A percentile compares a stretch with the other conserved stretches of the same genome.
These are phyloP conservation scores for Clistopyga incitator DNA, from an alignment of 2,888 invertebrate species.

Conservation along the genomic window DNA sequence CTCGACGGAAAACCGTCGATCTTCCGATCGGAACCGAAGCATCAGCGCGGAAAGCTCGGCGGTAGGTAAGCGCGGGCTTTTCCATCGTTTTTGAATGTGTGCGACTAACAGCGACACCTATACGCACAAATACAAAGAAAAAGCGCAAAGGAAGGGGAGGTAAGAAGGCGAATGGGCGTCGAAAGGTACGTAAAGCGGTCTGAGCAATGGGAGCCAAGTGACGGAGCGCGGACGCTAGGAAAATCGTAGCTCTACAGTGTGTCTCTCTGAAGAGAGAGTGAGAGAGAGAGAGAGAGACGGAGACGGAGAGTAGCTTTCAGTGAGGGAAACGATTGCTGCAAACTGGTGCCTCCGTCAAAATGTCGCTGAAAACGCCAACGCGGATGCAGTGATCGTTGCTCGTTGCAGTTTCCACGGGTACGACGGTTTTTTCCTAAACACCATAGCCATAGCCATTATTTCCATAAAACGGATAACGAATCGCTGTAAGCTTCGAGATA, in stretches of 20 bases:
- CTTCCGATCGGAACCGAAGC: not conserved
- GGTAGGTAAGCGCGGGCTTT: slow-evolving; percentile 33
- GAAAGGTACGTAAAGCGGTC: slow-evolving; percentile 49
- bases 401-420: slow-evolving; percentile 38
- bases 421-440: not conserved
- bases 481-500: not conserved
- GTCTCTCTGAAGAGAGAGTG: slow-evolving; percentile 36
- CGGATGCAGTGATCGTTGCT: slow-evolving; percentile 77
- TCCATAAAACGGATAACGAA: not conserved
- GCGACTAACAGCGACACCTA: not conserved
- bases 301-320: slow-evolving; percentile 51
- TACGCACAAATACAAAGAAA: not conserved
- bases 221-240: slow-evolving; percentile 24
- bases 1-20: not conserved
- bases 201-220: not conserved
- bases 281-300: slow-evolving; percentile 51
- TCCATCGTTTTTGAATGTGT: not conserved
- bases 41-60: not conserved
- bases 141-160: not conserved
- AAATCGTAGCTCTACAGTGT: not conserved
- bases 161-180: slow-evolving; percentile 44
- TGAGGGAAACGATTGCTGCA: slow-evolving; percentile 60
- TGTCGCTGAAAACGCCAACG: slow-evolving; percentile 82
- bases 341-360: slow-evolving; percentile 78
- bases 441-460: not conserved